Conservation (phyloP, 1,140 invertebrate genomes). For the Drosophila sp. region DNA sequence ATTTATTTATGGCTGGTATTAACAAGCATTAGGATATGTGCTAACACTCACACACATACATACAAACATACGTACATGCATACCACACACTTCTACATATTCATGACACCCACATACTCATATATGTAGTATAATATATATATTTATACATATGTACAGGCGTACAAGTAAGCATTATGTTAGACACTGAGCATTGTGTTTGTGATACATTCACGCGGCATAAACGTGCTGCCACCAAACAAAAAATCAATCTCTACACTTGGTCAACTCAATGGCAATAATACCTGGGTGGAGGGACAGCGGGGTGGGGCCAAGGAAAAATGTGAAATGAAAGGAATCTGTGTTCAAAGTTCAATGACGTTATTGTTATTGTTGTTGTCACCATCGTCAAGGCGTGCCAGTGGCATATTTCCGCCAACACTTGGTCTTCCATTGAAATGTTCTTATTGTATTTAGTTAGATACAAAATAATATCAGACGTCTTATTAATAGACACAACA, state of each 20-base stretch:
- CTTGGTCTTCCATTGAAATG: conserved; percentile 6
- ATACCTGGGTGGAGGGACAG: neutral
- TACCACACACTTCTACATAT: conserved; percentile 10
- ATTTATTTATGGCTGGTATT: conserved; percentile 63
- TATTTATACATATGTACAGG: conserved; percentile 7
- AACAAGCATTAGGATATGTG: conserved; percentile 60
- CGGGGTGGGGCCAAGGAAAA: neutral
- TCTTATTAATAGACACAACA: conserved; percentile 1
- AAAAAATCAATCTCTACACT: conserved; percentile 38
- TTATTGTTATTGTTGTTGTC: conserved; percentile 6
- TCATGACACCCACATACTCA: conserved; percentile 18
- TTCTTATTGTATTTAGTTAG: neutral
- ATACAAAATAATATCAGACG: neutral
- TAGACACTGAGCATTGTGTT: conserved; percentile 40
- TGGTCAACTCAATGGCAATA: conserved; percentile 31
- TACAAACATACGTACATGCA: conserved; percentile 7
- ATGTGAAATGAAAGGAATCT: conserved; percentile 23
- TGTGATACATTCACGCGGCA: conserved; percentile 52
- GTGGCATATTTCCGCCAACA: conserved; percentile 1
- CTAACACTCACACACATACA: conserved; percentile 45
- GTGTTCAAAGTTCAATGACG: conserved; percentile 56
- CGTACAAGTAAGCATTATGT: conserved; percentile 33
- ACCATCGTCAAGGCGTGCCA: conserved; percentile 34
- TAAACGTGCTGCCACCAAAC: conserved; percentile 53
- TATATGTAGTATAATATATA: neutral